Percentiles rank a stretch among this genome's conserved stretches.
These are phyloP conservation scores for Escarpia spicata DNA, from an alignment of 2,888 invertebrate genomes.

Conservation along the genomic window DNA sequence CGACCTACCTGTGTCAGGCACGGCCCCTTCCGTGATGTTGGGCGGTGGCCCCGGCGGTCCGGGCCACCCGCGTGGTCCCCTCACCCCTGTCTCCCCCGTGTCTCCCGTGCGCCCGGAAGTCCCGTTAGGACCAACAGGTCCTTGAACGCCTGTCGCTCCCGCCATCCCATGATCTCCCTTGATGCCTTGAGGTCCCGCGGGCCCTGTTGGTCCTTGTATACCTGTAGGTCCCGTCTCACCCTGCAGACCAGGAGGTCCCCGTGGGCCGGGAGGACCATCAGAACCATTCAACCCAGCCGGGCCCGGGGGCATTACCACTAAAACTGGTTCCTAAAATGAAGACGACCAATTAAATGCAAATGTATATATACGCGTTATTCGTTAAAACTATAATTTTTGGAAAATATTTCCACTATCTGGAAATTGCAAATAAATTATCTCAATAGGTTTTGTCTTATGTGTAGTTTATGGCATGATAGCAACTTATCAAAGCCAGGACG, in stretches of 20 bases:
- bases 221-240: constrained; percentile 28
- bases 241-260: constrained; percentile 22
- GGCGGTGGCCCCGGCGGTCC: neutral
- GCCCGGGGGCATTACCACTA: constrained; percentile 23
- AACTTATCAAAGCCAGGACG: too few relatives aligned
- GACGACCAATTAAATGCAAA: neutral
- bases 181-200: constrained; percentile 28
- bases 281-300: constrained; percentile 21
- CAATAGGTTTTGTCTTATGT: too few relatives aligned
- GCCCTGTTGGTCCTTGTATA: constrained; percentile 14
- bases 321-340: neutral
- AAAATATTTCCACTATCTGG: neutral
- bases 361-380: neutral
- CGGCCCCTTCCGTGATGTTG: neutral
- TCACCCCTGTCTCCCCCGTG: neutral
- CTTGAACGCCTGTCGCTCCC: neutral
- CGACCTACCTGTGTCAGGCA: neutral
- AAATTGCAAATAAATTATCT: too few relatives aligned
- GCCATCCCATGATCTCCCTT: constrained; percentile 28
- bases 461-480: too few relatives aligned
- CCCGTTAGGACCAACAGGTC: neutral
- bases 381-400: neutral
- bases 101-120: neutral
- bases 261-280: constrained; percentile 24
- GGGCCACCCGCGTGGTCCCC: constrained; percentile 6